Percentiles rank a stretch among this genome's conserved stretches.
These are phyloP conservation scores for Heterochromis multidens DNA, from an alignment of 2,113 vertebrate genomes.

Conservation along the genomic window DNA sequence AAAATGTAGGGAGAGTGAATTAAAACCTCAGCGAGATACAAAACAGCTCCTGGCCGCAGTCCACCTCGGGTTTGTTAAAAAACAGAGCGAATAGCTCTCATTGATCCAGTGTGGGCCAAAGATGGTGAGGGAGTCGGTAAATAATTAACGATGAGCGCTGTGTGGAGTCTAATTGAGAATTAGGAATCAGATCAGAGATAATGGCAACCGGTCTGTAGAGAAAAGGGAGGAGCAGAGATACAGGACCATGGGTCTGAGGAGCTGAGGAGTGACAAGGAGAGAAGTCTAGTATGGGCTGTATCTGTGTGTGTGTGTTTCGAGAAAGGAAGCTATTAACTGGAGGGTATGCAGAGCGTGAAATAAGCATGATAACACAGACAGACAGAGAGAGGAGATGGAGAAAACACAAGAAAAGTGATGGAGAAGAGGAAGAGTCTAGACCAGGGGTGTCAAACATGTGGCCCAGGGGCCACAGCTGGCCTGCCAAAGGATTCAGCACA, in stretches of 20 bases:
- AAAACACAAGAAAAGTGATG: background rate
- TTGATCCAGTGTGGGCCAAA: constrained; percentile 39
- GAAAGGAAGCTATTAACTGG: constrained; percentile 53
- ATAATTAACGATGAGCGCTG: constrained; percentile 60
- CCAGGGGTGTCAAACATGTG: background rate
- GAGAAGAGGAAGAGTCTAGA: background rate
- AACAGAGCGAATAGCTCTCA: background rate
- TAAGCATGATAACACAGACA: constrained; percentile 52
- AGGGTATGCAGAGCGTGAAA: constrained; percentile 58
- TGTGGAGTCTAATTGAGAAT: constrained; percentile 64
- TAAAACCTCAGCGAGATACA: constrained; percentile 25
- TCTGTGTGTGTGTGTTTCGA: background rate
- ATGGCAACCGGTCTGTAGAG: constrained; percentile 46
- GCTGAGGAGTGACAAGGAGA: background rate
- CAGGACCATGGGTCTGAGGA: constrained; percentile 6
- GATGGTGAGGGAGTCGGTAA: constrained; percentile 52
- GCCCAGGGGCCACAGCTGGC: rapidly evolving
- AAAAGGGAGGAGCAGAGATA: background rate
- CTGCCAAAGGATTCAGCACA: background rate
- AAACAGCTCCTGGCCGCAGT: constrained; percentile 18
- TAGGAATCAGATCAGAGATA: constrained; percentile 64
- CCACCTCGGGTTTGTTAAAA: constrained; percentile 25
- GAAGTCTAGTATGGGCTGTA: constrained; percentile 9
- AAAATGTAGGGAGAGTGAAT: background rate
- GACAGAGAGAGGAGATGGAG: background rate